Conservation (phyloP, 2,888 invertebrate genomes). For the Acrobasis repandana region DNA sequence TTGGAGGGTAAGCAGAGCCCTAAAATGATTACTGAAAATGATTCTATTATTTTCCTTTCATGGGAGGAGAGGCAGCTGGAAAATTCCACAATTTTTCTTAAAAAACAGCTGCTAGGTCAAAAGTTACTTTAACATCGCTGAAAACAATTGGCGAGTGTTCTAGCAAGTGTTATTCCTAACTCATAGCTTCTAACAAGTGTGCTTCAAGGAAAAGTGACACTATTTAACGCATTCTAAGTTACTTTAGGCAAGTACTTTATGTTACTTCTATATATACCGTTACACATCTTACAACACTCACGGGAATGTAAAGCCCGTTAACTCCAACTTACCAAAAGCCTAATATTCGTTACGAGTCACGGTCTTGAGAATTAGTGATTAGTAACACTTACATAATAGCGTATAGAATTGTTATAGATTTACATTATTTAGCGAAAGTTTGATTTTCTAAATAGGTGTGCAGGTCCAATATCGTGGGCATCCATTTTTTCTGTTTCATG, state of each 20-base stretch:
- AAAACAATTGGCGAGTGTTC: too few species aligned
- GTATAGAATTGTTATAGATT: slow-evolving; percentile 4
- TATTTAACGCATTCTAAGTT: background rate
- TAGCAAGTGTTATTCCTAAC: too few species aligned
- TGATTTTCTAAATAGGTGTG: slow-evolving; percentile 32
- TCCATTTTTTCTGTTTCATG: slow-evolving; percentile 43
- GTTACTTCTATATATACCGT: slow-evolving; percentile 19
- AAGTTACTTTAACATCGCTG: too few species aligned
- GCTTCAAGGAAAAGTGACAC: background rate
- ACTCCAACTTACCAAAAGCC: slow-evolving; percentile 39
- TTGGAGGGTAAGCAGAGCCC: too few species aligned
- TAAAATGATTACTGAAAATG: too few species aligned
- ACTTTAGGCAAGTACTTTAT: slow-evolving; percentile 3
- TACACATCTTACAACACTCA: slow-evolving; percentile 31
- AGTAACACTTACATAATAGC: slow-evolving; percentile 43
- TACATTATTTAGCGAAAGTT: slow-evolving; percentile 35
- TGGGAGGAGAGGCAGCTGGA: too few species aligned
- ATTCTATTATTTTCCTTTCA: too few species aligned
- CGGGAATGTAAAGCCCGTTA: slow-evolving; percentile 35
- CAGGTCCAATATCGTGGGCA: slow-evolving; percentile 40
- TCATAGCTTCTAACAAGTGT: too few species aligned
- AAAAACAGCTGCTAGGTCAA: too few species aligned
- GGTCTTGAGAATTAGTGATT: slow-evolving; percentile 45
- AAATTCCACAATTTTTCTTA: too few species aligned
- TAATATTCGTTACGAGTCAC: slow-evolving; percentile 52